Percentiles rank a stretch among this genome's conserved stretches.
These are phyloP conservation scores for Parauchenoglanis punctatus DNA, from an alignment of 2,797 vertebrate species.

Conservation along the genomic window DNA sequence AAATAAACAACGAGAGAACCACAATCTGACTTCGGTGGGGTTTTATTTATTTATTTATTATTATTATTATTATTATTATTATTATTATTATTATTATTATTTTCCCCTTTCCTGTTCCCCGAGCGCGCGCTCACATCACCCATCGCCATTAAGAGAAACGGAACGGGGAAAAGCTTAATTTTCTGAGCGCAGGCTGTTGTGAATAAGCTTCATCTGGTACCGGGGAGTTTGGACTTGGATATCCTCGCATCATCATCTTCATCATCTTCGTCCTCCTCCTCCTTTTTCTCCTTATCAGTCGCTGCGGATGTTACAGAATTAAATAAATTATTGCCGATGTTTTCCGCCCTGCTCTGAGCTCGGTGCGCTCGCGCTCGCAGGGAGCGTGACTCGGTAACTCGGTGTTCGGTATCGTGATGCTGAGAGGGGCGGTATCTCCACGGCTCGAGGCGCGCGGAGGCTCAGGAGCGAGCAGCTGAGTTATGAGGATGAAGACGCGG, in stretches of 20 bases:
- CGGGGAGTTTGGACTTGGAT: constrained; percentile 54
- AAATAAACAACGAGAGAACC: neutral
- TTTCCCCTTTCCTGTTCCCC: constrained; percentile 57
- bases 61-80: constrained; percentile 54
- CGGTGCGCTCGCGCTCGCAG: neutral
- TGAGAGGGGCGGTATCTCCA: constrained; percentile 4
- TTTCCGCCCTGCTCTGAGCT: constrained; percentile 62
- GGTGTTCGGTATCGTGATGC: constrained; percentile 17
- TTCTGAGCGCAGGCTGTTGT: constrained; percentile 64
- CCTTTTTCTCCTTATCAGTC: constrained; percentile 53
- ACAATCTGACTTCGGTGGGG: neutral
- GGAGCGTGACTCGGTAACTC: constrained; percentile 1
- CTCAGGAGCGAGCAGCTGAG: constrained; percentile 19
- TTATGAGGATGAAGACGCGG: constrained; percentile 20
- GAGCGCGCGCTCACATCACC: constrained; percentile 75
- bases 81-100: constrained; percentile 54
- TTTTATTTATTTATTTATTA: neutral
- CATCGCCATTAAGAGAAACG: constrained; percentile 70
- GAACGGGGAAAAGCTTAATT: constrained; percentile 66
- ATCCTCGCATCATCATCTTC: constrained; percentile 57
- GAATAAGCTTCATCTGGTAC: constrained; percentile 70
- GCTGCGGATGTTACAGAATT: constrained; percentile 70
- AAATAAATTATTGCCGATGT: constrained; percentile 72
- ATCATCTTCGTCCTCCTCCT: neutral
- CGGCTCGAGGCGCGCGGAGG: neutral